phyloP scores from a whole-genome alignment of 2,113 vertebrate genomes.

The Phaethornis superciliosus region DNA sequence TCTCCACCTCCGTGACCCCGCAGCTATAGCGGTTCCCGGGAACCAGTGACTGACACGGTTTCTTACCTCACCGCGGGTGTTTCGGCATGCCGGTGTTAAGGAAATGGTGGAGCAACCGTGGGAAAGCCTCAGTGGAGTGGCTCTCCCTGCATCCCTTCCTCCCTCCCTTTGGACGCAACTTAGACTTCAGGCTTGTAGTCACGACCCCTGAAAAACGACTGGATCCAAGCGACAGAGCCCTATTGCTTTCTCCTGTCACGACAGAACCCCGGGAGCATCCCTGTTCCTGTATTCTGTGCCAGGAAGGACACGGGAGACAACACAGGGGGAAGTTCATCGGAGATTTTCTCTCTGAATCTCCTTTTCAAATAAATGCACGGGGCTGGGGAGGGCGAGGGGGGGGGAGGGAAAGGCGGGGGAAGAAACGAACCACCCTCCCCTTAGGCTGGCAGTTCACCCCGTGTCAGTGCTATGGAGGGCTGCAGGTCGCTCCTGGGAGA shows the following conservation, averaged over 20 bases:
- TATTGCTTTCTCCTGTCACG: neutral
- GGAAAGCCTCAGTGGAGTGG: conserved; percentile 29
- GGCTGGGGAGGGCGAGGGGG: no score
- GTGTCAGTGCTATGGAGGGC: neutral
- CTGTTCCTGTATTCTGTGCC: neutral
- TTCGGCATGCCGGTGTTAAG: neutral
- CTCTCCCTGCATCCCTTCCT: neutral
- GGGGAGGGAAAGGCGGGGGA: no score
- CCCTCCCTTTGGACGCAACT: neutral
- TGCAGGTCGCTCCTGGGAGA: neutral
- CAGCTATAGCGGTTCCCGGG: neutral
- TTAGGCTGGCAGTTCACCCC: neutral
- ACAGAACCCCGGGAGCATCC: neutral
- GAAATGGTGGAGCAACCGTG: neutral
- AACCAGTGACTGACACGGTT: neutral
- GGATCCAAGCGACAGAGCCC: neutral
- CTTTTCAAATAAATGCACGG: neutral
- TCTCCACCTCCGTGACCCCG: neutral
- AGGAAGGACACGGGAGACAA: neutral
- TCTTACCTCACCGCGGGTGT: conserved; percentile 39
- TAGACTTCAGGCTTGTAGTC: conserved; percentile 2
- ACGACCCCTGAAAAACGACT: neutral
- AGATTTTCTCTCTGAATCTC: neutral
- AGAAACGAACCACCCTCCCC: neutral
- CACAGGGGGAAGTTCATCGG: neutral